Percentiles rank a stretch among this genome's conserved stretches.
These are phyloP conservation scores for Amiota communis DNA, from an alignment of 2,888 invertebrate species.

Conservation along the genomic window DNA sequence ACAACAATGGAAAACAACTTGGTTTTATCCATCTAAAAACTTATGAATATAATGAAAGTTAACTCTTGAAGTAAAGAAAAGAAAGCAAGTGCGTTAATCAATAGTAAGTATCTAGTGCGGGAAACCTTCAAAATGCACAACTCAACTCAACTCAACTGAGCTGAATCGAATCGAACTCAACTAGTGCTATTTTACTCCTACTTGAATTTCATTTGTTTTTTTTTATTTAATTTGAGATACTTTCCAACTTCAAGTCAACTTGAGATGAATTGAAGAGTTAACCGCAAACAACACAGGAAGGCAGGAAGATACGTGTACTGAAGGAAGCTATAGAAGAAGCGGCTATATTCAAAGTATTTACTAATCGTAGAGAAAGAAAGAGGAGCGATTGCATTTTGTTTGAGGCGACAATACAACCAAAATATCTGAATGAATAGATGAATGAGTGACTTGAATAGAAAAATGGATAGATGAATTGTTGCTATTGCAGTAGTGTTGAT, in stretches of 20 bases:
- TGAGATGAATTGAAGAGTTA: neutral
- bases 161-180: neutral
- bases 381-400: conserved; percentile 15
- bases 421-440: neutral
- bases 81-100: conserved; percentile 34
- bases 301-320: neutral
- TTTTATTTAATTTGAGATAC: conserved; percentile 15
- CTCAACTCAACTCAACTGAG: too few species aligned
- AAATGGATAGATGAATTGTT: neutral
- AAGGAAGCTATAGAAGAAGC: neutral
- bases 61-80: conserved; percentile 48
- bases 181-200: conserved; percentile 11
- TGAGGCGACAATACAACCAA: conserved; percentile 8
- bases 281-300: conserved; percentile 4
- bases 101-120: conserved; percentile 47
- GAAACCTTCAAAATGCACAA: conserved; percentile 25
- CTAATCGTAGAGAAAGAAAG: neutral
- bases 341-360: neutral
- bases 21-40: neutral
- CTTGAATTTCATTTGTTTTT: conserved; percentile 22
- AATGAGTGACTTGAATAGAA: neutral
- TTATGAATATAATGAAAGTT: too few species aligned
- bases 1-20: neutral
- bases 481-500: too few species aligned
- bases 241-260: neutral